Conservation (phyloP, 2,888 invertebrate species). For the Caenorhabditis wallacei region DNA sequence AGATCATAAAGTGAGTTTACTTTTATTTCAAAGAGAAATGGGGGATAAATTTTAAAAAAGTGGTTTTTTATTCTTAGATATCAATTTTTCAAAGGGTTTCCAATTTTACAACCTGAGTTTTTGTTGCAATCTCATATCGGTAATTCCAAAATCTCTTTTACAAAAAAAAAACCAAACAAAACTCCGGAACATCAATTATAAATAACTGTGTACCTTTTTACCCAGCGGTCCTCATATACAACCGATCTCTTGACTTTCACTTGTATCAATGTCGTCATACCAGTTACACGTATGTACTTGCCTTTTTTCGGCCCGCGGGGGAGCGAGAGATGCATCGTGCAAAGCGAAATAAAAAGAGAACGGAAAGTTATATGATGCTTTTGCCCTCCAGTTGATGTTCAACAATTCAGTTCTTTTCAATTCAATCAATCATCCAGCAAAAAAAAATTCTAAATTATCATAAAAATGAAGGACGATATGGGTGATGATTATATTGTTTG, state of each 20-base stretch:
- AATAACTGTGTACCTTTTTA: slow-evolving; percentile 13
- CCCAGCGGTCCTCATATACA: slow-evolving; percentile 33
- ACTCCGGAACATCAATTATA: slow-evolving; percentile 40
- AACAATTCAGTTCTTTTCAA: background rate
- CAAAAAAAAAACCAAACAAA: no score
- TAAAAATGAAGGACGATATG: slow-evolving; percentile 14
- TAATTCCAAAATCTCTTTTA: background rate
- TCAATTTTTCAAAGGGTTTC: no score
- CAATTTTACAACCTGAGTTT: no score
- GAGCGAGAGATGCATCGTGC: slow-evolving; percentile 50
- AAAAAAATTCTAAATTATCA: no score
- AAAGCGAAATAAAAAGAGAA: slow-evolving; percentile 5
- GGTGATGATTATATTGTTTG: slow-evolving; percentile 62
- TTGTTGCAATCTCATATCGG: no score
- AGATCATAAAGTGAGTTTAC: slow-evolving; percentile 59
- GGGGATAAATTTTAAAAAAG: background rate
- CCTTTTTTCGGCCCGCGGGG: slow-evolving; percentile 38
- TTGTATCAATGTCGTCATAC: slow-evolving; percentile 60
- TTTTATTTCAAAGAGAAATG: background rate
- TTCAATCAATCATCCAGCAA: no score
- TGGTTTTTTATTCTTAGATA: no score
- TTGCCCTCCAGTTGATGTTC: background rate
- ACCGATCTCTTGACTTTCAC: slow-evolving; percentile 49
- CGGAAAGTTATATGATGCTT: slow-evolving; percentile 54
- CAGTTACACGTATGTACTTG: slow-evolving; percentile 58